phyloP scores from a whole-genome alignment of 1,140 invertebrate species.

The Trachelipus rathkii region DNA sequence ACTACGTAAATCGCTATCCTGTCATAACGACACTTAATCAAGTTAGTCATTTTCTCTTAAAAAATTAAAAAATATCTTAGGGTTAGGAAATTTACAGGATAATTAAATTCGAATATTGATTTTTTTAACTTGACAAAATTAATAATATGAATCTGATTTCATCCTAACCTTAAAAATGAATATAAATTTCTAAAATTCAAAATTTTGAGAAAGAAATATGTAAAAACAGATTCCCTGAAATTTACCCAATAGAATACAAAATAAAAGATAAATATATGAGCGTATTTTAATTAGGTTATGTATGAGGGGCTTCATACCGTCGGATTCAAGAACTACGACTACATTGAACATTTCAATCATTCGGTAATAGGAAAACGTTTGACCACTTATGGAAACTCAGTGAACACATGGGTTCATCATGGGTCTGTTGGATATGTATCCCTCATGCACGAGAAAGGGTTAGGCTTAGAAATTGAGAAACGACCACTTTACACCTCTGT shows the following conservation, averaged over 20 bases:
- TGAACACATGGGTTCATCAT: background rate
- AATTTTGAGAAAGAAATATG: too few relatives aligned
- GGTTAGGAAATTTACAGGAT: too few relatives aligned
- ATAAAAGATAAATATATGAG: too few relatives aligned
- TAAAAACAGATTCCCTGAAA: too few relatives aligned
- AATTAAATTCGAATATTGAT: too few relatives aligned
- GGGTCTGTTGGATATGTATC: background rate
- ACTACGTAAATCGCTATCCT: background rate
- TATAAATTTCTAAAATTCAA: too few relatives aligned
- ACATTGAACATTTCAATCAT: background rate
- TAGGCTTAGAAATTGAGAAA: background rate
- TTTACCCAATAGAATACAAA: too few relatives aligned
- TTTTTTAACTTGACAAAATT: too few relatives aligned
- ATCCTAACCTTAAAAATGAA: too few relatives aligned
- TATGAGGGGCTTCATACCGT: background rate
- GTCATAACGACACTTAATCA: conserved; percentile 26
- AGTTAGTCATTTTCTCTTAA: background rate
- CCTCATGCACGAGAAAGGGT: background rate
- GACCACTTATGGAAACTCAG: background rate
- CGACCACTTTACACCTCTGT: background rate
- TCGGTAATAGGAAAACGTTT: background rate
- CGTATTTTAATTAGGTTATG: background rate
- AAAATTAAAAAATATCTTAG: too few relatives aligned
- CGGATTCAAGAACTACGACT: background rate
- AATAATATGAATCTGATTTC: too few relatives aligned